Conservation (phyloP, 2,797 vertebrate genomes). For the Micropoecilia bifurca region DNA sequence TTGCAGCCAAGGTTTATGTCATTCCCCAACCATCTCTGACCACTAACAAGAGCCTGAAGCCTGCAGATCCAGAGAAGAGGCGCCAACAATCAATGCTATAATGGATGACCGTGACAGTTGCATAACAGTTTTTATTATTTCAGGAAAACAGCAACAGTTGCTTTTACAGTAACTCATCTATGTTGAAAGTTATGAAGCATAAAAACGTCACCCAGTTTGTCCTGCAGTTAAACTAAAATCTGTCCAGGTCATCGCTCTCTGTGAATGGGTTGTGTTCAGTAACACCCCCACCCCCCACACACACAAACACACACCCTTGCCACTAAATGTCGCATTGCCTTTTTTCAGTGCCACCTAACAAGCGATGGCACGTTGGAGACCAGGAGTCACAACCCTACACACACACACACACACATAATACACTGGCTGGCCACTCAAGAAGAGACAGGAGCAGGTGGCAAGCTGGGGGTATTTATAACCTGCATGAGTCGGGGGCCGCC, state of each 20-base stretch:
- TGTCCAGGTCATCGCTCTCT: background rate
- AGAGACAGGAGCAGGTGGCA: conserved; percentile 84
- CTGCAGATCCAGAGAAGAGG: conserved; percentile 32
- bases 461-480: conserved; percentile 81
- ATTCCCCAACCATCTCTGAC: conserved; percentile 70
- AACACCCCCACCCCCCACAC: background rate
- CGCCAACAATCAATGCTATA: conserved; percentile 37
- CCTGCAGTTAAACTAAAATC: background rate
- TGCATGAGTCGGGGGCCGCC: conserved; percentile 49
- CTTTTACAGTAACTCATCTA: background rate
- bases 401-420: conserved; percentile 31
- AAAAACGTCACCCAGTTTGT: background rate
- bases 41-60: conserved; percentile 51
- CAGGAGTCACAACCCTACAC: conserved; percentile 48
- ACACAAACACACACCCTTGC: too few relatives aligned
- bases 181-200: background rate
- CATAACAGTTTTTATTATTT: background rate
- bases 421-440: conserved; percentile 38
- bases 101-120: conserved; percentile 39
- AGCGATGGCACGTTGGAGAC: conserved; percentile 63
- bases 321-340: conserved; percentile 36
- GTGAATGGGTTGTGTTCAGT: background rate
- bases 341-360: conserved; percentile 61
- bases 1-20: conserved; percentile 71
- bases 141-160: background rate